Base-by-base conservation (phyloP, 35 echinoderm and acorn worm genomes). In the Lytechinus pictus region DNA sequence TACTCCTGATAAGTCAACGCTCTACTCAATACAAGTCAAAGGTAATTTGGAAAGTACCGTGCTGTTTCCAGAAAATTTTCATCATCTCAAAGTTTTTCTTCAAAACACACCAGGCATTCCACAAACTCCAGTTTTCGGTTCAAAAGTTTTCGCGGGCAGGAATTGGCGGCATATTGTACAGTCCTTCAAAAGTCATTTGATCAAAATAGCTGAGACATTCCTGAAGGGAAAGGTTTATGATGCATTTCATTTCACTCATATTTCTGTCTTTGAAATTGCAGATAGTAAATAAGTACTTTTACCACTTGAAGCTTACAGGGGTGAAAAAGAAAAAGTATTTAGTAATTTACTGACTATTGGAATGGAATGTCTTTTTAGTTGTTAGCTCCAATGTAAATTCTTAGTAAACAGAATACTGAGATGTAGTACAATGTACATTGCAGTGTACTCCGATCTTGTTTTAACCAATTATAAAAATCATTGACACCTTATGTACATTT, bases 31-130 rank as follows among this genome's bases (percentile, higher is more conserved):
- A 79, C 66, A 54, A 54, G 88, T 90, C 88, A 90, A 90, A 90
- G 27, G 88, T 90, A 90, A 90, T 90, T 90, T 54, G 66, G 66
- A 79, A 79, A 79, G 66, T 79, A 24, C 66, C 88, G 24, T 52
- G 88, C 52, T 44, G 88, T 90, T 90, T 90, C 88, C 24, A 19
- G 11, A 90, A 54, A 58, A 44, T 11, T 90, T 44, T 90, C 88
- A 90, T 90, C 66, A 79, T 79, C 66, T 79, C 66, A 79, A 79
- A 79, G 66, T 79, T 79, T 79, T 79, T 24, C 66, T 24, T 79
- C 66, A 79, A 79, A 79, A 79, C 66, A 79, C 12, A 7, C 66
- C 4, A 19, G 19, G 19, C 66, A 79, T 79, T 79, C 66, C 66
- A 79, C 14, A 79, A 79, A 79, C 66, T 79, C 66, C 66, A 79